These are phyloP conservation scores for Pempheris klunzingeri DNA, from an alignment of 2,797 vertebrate species.

Conservation along the genomic window DNA sequence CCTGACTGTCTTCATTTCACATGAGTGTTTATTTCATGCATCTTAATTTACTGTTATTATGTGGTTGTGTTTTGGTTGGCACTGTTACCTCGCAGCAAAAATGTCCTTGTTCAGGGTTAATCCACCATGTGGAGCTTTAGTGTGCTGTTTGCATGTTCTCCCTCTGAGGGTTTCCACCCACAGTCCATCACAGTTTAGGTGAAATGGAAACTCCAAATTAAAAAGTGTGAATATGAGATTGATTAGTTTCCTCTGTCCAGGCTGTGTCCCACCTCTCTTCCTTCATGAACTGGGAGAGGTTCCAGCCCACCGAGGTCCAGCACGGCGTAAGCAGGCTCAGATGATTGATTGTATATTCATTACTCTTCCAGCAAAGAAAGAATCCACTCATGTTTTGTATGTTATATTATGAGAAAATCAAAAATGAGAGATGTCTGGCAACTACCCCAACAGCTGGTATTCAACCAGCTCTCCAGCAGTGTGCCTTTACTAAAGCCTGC, in stretches of 20 bases:
- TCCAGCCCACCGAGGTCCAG: neutral
- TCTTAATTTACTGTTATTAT: neutral
- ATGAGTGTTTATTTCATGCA: neutral
- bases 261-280: neutral
- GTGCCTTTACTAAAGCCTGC: slow-evolving; percentile 15
- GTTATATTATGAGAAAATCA: neutral
- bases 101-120: neutral
- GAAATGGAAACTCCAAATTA: slow-evolving; percentile 19
- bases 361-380: slow-evolving; percentile 17
- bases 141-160: neutral
- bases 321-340: slow-evolving; percentile 14
- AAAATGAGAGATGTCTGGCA: slow-evolving; percentile 24
- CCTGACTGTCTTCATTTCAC: neutral
- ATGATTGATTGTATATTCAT: slow-evolving; percentile 15
- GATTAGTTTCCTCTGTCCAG: neutral
- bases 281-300: neutral
- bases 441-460: slow-evolving; percentile 7
- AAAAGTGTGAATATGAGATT: slow-evolving; percentile 16
- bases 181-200: neutral
- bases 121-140: neutral
- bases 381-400: neutral
- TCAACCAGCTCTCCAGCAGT: slow-evolving; percentile 10
- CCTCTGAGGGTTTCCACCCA: neutral
- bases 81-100: neutral
- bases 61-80: neutral